Base-by-base conservation (phyloP, 2,113 vertebrate genomes). In the Hiodon alosoides region DNA sequence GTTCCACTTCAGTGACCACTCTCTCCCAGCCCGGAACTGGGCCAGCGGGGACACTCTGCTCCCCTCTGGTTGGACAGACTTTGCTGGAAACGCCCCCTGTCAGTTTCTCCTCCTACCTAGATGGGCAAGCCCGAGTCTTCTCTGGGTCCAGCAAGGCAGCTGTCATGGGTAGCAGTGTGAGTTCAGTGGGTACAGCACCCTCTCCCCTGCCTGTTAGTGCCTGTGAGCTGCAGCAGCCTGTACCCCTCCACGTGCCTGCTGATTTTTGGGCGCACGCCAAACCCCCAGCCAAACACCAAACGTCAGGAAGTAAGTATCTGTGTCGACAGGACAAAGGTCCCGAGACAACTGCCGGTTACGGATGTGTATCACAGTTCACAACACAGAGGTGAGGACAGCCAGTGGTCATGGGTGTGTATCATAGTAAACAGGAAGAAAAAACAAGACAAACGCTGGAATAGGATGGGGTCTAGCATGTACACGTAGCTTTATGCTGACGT, bases 291-390 rank as follows among this genome's bases (percentile, higher is more conserved):
- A 84, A 84, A 76, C 86, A 86, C 80, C 84, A 84, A 79, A 83
- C 82, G 81, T 86, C 86, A 72, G 84, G 78, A 82, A 90, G 89
- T 90, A 76, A 88, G 90, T 87, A 10, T 74, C 14, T 55, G 11
- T 16, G 57, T 2, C 31, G 31, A 31, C 31, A 31, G 31, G 31
- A 31, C 31, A 31, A 31, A 31, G 31, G 31, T 31, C 31, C 31
- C 31, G 31, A 31, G 31, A 31, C 31, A 31, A 31, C 31, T 31
- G 31, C 31, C 31, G 31, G 31, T 31, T 31, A 31, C 0, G 31
- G 31, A 31, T 31, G 2, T 31, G 31, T 31, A 31, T 31, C 31
- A 31, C 31, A 31, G 31, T 31, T 31, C 31, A 31, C 31, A 31
- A 31, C 31, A 31, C 31, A 31, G 31, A 31, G 31, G 31, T 31